These are phyloP conservation scores for Phoenicopterus ruber DNA, from an alignment of 2,113 vertebrate genomes.

Conservation along the genomic window DNA sequence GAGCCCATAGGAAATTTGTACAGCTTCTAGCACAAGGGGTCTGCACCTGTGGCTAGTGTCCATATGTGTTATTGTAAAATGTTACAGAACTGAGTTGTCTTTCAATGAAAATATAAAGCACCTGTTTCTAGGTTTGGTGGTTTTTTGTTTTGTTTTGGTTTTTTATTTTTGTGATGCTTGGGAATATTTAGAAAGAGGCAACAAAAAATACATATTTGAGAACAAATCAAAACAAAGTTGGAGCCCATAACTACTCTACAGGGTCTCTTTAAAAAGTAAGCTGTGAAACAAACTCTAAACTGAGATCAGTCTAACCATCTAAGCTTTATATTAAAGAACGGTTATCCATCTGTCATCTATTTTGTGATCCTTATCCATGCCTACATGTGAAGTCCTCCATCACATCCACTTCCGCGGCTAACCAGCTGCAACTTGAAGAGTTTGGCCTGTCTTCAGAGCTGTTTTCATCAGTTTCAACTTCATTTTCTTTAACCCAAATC, in stretches of 20 bases:
- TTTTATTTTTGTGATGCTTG: neutral
- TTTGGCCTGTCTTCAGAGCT: neutral
- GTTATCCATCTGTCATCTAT: neutral
- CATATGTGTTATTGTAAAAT: neutral
- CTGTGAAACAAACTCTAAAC: neutral
- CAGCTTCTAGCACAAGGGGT: neutral
- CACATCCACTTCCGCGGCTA: neutral
- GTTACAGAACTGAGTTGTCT: neutral
- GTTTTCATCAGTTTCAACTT: neutral
- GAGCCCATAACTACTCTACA: neutral
- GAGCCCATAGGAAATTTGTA: neutral
- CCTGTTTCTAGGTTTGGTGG: neutral
- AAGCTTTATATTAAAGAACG: neutral
- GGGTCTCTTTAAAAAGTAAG: neutral
- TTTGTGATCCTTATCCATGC: neutral
- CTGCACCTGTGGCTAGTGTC: neutral
- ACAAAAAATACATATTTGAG: neutral
- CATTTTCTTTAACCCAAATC: neutral
- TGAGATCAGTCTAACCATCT: neutral
- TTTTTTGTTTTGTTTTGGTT: accelerated
- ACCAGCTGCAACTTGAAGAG: neutral
- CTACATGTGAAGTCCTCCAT: accelerated
- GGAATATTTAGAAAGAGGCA: neutral
- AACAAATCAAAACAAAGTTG: neutral
- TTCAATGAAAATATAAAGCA: neutral